Conservation (phyloP, 2,113 vertebrate genomes). For the Oryzias celebensis region DNA sequence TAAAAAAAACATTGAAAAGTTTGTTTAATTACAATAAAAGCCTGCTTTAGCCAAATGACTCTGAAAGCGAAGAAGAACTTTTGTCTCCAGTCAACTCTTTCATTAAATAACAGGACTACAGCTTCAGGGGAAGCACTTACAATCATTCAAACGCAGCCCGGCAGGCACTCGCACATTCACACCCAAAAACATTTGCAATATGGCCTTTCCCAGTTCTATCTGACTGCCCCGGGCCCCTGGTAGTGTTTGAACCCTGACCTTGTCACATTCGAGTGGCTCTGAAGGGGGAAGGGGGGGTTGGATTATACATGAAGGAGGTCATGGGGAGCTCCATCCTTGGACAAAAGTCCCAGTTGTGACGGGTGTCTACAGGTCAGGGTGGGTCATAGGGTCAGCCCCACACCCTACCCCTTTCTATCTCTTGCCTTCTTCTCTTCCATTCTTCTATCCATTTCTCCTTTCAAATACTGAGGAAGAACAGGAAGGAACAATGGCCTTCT, state of each 20-base stretch:
- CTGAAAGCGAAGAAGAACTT: conserved; percentile 61
- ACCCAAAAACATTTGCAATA: conserved; percentile 41
- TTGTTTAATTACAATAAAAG: conserved; percentile 71
- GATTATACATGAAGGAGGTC: conserved; percentile 71
- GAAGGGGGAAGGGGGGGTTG: conserved; percentile 38
- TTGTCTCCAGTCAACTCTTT: conserved; percentile 61
- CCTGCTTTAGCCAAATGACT: conserved; percentile 75
- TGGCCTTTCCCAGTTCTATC: conserved; percentile 46
- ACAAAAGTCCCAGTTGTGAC: conserved; percentile 71
- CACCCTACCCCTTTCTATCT: conserved; percentile 59
- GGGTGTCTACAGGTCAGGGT: conserved; percentile 64
- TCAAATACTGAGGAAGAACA: conserved; percentile 65
- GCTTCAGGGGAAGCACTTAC: conserved; percentile 49
- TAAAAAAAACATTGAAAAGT: conserved; percentile 52
- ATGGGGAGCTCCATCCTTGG: conserved; percentile 56
- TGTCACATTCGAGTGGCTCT: conserved; percentile 69
- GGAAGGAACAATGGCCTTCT: conserved; percentile 71
- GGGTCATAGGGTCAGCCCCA: conserved; percentile 63
- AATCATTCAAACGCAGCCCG: conserved; percentile 31
- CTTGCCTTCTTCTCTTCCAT: conserved; percentile 62
- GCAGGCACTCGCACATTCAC: not conserved
- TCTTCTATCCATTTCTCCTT: conserved; percentile 68
- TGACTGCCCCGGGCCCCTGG: conserved; percentile 59
- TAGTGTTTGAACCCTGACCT: conserved; percentile 75
- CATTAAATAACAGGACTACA: conserved; percentile 70